Conservation (phyloP, 2,797 vertebrate species). For the Tarsius wallacei region DNA sequence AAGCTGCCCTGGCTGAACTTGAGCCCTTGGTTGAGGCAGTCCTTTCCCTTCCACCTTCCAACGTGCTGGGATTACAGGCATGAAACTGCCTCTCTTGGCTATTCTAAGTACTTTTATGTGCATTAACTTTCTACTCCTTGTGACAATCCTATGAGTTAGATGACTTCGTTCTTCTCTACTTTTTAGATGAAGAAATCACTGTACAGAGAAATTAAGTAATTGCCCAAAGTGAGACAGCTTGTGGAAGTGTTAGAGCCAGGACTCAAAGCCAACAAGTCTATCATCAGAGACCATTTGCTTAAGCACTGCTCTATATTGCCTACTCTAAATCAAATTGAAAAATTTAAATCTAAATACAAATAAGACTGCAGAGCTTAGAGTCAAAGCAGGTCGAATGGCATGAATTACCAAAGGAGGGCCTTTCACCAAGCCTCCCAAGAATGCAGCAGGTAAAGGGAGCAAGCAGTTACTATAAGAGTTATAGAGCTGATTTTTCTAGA, state of each 20-base stretch:
- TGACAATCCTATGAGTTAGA: not conserved
- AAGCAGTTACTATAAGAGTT: not conserved
- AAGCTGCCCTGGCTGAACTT: too few species aligned
- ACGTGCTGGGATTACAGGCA: too few species aligned
- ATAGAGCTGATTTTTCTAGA: not conserved
- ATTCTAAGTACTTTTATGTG: not conserved
- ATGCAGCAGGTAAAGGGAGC: not conserved
- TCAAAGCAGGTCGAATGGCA: not conserved
- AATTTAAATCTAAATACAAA: not conserved
- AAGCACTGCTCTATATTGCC: not conserved
- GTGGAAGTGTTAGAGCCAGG: not conserved
- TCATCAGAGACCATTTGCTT: not conserved
- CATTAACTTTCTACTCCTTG: not conserved
- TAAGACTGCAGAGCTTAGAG: not conserved
- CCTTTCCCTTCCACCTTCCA: too few species aligned
- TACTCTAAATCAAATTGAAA: not conserved
- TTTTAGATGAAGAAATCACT: not conserved
- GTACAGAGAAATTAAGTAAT: not conserved
- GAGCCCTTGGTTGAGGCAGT: too few species aligned
- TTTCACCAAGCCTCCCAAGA: not conserved
- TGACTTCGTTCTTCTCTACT: not conserved
- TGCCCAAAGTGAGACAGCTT: not conserved
- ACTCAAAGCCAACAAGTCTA: not conserved
- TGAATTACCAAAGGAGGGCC: not conserved
- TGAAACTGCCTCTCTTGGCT: too few species aligned